Evolutionary conservation across 2,888 invertebrate species (phyloP).

Genomic region (Allophyes oxyacanthae): DNA sequence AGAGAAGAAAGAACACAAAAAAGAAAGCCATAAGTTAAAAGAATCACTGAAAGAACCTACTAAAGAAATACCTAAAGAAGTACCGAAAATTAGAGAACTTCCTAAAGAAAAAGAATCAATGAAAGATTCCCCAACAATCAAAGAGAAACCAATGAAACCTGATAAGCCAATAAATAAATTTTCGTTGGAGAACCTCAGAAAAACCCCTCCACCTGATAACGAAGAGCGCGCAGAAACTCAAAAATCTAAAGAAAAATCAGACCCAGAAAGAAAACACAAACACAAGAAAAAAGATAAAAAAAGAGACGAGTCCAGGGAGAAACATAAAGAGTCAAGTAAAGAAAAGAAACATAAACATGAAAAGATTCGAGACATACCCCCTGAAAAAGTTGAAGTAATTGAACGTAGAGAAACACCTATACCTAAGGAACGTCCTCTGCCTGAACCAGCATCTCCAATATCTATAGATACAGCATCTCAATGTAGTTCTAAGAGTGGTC

Average conservation of each 20-base stretch:
- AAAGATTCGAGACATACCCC: constrained; percentile 81
- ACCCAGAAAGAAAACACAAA: constrained; percentile 89
- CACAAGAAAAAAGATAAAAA: constrained; percentile 92
- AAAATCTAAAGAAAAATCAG: constrained; percentile 86
- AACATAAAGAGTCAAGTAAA: constrained; percentile 88
- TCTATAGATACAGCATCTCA: constrained; percentile 87
- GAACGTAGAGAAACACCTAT: constrained; percentile 82
- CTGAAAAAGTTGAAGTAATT: constrained; percentile 85
- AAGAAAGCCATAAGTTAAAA: constrained; percentile 86
- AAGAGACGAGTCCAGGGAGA: constrained; percentile 90
- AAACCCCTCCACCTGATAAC: constrained; percentile 81
- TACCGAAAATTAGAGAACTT: constrained; percentile 76
- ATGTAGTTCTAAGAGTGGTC: constrained; percentile 85
- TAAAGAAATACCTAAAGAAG: constrained; percentile 77
- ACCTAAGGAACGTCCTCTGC: constrained; percentile 76
- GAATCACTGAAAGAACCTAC: constrained; percentile 81
- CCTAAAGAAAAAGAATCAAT: constrained; percentile 70
- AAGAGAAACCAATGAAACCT: constrained; percentile 78
- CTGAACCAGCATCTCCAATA: constrained; percentile 84
- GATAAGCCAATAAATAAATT: constrained; percentile 84
- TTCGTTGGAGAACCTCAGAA: constrained; percentile 84
- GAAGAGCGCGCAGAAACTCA: constrained; percentile 76
- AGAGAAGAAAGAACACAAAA: constrained; percentile 88
- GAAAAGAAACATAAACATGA: constrained; percentile 89
- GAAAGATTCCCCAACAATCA: constrained; percentile 74